Base-by-base conservation (phyloP, 1,140 invertebrate species). In the Eriocheir sinensis region DNA sequence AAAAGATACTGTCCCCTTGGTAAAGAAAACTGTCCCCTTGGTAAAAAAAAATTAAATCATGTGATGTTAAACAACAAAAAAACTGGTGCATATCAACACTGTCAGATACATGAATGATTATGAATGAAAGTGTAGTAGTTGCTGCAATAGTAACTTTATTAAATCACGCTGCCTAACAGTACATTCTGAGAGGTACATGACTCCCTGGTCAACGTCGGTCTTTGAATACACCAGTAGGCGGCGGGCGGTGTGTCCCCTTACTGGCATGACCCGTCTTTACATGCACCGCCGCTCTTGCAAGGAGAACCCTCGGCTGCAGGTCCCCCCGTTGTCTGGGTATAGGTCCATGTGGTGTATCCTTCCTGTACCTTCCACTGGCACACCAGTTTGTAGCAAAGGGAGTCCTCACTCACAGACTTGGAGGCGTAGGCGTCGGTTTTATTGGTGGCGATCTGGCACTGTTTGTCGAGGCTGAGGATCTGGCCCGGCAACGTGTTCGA, bases 251-350 rank as follows among this genome's bases (percentile, higher is more conserved):
- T 12, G 3, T 21, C 21, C 27, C 60, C 60, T 93, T 36, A 91
- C 72, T 94, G 88, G 34, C 95, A 96, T 3, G 81, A 32, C 38
- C 95, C 95, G 44, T 95, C 80, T 9, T 38, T 88, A 72, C 95
- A 96, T 0, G 17, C 32, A 34, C 95, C 95, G 15, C 95, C 93
- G 53, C 83, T 80, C 86, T 48, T 94, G 32, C 95, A 95, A n/a
- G 90, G 41, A 17, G 95, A 81, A 30, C 94, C 95, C 79, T 96
- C 93, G 32, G 92, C 89, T 72, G 95, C 96, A 32, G 96, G 94
- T 41, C 60, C n/a, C 2, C 93, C 94, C 79, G 86, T 91, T 4
- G 89, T 53, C 9, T 32, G 36, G 60, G 91, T 91, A 44, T 81
- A 92, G n/a, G 92, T 92, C 3, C 3, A 72, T 32, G 88, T 44